Evolutionary conservation across 2,888 invertebrate genomes (phyloP).

Genomic region (Seira ritae): DNA sequence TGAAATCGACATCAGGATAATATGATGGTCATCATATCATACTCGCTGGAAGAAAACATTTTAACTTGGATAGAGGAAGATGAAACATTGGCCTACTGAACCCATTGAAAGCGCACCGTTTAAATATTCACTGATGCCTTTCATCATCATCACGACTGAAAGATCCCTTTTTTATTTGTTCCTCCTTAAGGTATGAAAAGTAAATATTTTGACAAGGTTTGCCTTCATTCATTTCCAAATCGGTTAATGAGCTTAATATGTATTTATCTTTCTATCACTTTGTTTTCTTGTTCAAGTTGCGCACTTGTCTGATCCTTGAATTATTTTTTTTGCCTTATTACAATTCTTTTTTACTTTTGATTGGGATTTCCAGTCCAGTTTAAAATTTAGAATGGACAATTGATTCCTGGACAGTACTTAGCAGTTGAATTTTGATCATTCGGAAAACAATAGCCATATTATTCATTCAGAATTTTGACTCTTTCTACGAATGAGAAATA

Average conservation of each 20-base stretch:
- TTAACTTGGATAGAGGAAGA: not conserved
- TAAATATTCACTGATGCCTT: not conserved
- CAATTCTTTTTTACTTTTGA: not conserved
- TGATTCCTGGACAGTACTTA: not conserved
- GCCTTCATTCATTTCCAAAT: slow-evolving; percentile 52
- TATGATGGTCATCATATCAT: slow-evolving; percentile 26
- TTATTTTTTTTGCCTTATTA: not conserved
- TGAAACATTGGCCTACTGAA: slow-evolving; percentile 17
- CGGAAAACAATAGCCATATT: not conserved
- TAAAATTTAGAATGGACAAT: not conserved
- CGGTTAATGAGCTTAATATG: slow-evolving; percentile 56
- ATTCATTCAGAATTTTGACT: no score
- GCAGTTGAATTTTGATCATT: not conserved
- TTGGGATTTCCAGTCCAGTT: not conserved
- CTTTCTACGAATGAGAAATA: no score
- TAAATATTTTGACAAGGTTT: slow-evolving; percentile 64
- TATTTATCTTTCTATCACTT: slow-evolving; percentile 8
- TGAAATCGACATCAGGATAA: slow-evolving; percentile 42
- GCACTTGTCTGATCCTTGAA: not conserved
- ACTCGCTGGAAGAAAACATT: no score
- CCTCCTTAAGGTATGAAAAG: slow-evolving; percentile 51
- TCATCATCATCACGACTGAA: not conserved
- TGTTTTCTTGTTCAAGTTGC: not conserved
- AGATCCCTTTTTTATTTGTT: slow-evolving; percentile 45
- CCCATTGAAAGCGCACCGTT: not conserved